These are phyloP conservation scores for Ceratotherium simum DNA, from an alignment of 2,113 vertebrate genomes.

Conservation along the genomic window DNA sequence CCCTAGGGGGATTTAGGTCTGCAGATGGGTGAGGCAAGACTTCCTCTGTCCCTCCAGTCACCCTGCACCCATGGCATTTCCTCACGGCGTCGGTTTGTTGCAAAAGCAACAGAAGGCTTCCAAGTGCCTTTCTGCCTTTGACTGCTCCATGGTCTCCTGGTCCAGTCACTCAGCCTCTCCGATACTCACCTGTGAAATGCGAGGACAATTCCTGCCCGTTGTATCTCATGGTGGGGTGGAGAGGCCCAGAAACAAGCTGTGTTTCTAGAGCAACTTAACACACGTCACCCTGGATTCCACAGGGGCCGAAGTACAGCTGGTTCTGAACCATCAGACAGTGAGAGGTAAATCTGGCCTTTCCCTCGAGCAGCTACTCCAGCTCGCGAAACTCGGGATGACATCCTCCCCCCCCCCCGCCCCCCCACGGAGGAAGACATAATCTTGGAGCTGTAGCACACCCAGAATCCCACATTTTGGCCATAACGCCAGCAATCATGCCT, in stretches of 20 bases:
- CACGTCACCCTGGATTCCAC: background rate
- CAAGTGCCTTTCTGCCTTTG: background rate
- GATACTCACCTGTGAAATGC: background rate
- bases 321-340: background rate
- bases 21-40: background rate
- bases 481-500: background rate
- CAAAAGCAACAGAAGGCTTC: background rate
- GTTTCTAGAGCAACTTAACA: background rate
- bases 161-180: background rate
- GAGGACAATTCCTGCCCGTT: background rate
- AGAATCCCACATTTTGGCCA: background rate
- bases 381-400: background rate
- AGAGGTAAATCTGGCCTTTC: background rate
- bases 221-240: fast-evolving
- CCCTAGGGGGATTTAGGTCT: background rate
- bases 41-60: background rate
- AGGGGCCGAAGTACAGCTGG: background rate
- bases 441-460: background rate
- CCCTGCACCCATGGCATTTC: background rate
- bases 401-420: no score
- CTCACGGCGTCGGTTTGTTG: background rate
- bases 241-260: background rate
- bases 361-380: background rate
- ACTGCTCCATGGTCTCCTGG: background rate
- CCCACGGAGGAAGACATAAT: background rate